These are phyloP conservation scores for Mus spicilegus DNA, from an alignment of 2,113 vertebrate species.

Conservation along the genomic window DNA sequence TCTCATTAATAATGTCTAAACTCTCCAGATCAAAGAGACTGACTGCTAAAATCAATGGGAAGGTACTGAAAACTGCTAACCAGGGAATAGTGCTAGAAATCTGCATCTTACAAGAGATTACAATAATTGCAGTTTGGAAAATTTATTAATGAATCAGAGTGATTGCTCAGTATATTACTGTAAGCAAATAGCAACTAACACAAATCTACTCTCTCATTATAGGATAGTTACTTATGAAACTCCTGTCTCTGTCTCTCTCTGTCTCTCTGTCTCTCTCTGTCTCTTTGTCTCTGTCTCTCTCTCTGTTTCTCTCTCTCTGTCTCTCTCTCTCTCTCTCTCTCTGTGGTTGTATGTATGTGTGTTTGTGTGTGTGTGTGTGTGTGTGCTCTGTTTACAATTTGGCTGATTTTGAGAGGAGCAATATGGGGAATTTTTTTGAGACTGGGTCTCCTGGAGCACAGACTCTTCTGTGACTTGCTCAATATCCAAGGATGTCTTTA, in stretches of 20 bases:
- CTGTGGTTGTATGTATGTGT: background rate
- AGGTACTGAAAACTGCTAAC: background rate
- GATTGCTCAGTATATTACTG: background rate
- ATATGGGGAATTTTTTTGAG: background rate
- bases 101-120: background rate
- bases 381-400: background rate
- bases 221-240: background rate
- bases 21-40: background rate
- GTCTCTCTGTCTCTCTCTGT: too few species aligned
- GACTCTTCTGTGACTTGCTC: background rate
- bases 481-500: background rate
- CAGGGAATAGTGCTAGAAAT: background rate
- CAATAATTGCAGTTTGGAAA: background rate
- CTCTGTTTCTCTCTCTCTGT: too few species aligned
- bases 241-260: too few species aligned
- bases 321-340: too few species aligned
- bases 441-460: too few species aligned
- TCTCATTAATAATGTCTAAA: background rate
- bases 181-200: background rate
- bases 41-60: background rate
- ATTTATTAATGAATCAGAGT: background rate
- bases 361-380: background rate
- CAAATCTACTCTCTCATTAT: too few species aligned
- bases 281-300: too few species aligned
- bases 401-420: background rate